phyloP scores from a whole-genome alignment of 2,888 invertebrate genomes.

The Cheilosia vernalis region DNA sequence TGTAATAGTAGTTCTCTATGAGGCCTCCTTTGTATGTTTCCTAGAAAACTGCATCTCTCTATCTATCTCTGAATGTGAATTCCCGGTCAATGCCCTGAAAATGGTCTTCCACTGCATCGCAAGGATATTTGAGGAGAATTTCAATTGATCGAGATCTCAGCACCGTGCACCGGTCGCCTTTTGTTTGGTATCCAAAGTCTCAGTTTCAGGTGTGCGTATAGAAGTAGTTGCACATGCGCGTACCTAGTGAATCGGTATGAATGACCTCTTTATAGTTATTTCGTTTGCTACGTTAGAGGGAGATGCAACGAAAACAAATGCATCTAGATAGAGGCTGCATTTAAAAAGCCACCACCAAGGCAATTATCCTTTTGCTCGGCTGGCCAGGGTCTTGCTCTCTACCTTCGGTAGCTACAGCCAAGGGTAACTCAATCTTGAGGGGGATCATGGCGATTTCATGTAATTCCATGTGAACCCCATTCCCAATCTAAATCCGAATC shows the following conservation, averaged over 20 bases:
- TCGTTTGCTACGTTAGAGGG: conserved; percentile 8
- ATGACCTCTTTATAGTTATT: conserved; percentile 62
- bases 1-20: conserved; percentile 1
- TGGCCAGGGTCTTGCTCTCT: not conserved
- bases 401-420: not conserved
- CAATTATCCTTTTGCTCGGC: conserved; percentile 33
- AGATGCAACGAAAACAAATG: conserved; percentile 39
- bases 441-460: conserved; percentile 44
- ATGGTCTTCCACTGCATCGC: not conserved
- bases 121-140: conserved; percentile 52
- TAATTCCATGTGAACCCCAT: conserved; percentile 33
- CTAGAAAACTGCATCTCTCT: not conserved
- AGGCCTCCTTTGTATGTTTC: conserved; percentile 14
- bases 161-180: conserved; percentile 5
- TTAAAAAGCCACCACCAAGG: conserved; percentile 2
- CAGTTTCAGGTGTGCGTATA: conserved; percentile 43
- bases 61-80: not conserved
- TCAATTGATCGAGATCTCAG: conserved; percentile 46
- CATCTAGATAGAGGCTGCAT: conserved; percentile 17
- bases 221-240: conserved; percentile 50
- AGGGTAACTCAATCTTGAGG: conserved; percentile 17
- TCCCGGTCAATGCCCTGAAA: conserved; percentile 46
- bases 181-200: conserved; percentile 22
- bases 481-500: conserved; percentile 28
- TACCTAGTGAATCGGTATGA: conserved; percentile 32